Evolutionary conservation across 2,888 invertebrate species (phyloP).

Genomic region (Cremastinae sp.): DNA sequence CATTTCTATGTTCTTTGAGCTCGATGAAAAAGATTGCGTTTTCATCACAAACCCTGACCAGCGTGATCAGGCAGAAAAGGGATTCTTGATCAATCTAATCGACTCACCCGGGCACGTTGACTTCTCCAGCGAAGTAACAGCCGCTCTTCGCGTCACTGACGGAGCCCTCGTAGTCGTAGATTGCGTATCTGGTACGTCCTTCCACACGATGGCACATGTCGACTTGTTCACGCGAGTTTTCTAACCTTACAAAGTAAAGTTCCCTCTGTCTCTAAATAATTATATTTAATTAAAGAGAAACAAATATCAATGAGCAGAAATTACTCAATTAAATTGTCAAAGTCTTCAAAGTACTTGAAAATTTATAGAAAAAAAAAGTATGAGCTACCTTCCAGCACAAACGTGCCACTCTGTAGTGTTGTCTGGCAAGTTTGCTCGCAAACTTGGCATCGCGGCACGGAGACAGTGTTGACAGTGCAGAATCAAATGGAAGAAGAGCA

Average conservation of each 20-base stretch:
- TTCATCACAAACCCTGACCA: conserved; percentile 96
- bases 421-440: conserved; percentile 55
- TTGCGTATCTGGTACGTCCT: conserved; percentile 95
- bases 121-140: conserved; percentile 99
- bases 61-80: conserved; percentile 93
- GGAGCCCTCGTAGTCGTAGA: conserved; percentile 99
- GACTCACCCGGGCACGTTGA: conserved; percentile 99
- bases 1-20: conserved; percentile 99
- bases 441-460: conserved; percentile 66
- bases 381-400: conserved; percentile 74
- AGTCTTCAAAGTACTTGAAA: neutral
- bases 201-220: conserved; percentile 60
- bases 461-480: conserved; percentile 84
- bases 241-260: conserved; percentile 60
- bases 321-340: neutral
- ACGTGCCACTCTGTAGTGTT: conserved; percentile 76
- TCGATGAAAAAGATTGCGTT: conserved; percentile 95
- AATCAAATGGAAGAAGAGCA: conserved; percentile 85
- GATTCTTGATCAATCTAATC: conserved; percentile 99
- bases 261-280: conserved; percentile 39
- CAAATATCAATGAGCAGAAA: neutral
- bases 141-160: conserved; percentile 99
- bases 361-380: neutral
- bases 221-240: conserved; percentile 56
- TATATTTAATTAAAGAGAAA: conserved; percentile 6